Percentiles rank a stretch among this genome's conserved stretches.
Evolutionary conservation across 1,140 invertebrate species (phyloP).

Genomic region (Tachypleus tridentatus): DNA sequence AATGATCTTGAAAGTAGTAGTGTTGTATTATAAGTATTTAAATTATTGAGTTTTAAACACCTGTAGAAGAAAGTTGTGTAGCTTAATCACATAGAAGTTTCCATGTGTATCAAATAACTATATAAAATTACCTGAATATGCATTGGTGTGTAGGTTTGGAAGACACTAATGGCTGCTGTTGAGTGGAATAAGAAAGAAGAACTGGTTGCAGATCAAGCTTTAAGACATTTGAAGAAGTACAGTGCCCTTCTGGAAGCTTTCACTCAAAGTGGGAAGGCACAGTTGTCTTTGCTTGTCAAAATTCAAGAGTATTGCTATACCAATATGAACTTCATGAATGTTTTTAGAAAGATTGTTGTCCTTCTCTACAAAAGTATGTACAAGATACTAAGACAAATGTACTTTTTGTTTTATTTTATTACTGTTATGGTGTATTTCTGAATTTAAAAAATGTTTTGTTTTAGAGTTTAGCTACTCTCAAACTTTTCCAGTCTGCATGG

Average conservation of each 20-base stretch:
- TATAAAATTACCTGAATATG: too few relatives aligned
- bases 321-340: constrained; percentile 98
- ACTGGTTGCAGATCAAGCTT: constrained; percentile 82
- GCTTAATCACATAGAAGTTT: too few relatives aligned
- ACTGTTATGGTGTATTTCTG: neutral
- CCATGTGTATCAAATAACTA: too few relatives aligned
- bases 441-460: too few relatives aligned
- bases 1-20: too few relatives aligned
- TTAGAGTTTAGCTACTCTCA: too few relatives aligned
- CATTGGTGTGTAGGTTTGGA: constrained; percentile 50
- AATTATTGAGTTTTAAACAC: too few relatives aligned
- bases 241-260: constrained; percentile 74
- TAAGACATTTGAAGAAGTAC: constrained; percentile 77
- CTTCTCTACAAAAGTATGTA: constrained; percentile 74
- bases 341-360: constrained; percentile 93
- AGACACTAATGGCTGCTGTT: constrained; percentile 79
- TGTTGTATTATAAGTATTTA: too few relatives aligned
- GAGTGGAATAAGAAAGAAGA: constrained; percentile 99
- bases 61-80: too few relatives aligned
- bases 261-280: constrained; percentile 61
- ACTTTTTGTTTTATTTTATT: constrained; percentile 4
- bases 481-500: too few relatives aligned
- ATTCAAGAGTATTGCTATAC: constrained; percentile 96
- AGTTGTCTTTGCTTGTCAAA: constrained; percentile 74
- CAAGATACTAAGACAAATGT: neutral